Percentiles rank a stretch among this genome's conserved stretches.
Conservation (phyloP, 2,113 vertebrate species). For the Hiodon tergisus region DNA sequence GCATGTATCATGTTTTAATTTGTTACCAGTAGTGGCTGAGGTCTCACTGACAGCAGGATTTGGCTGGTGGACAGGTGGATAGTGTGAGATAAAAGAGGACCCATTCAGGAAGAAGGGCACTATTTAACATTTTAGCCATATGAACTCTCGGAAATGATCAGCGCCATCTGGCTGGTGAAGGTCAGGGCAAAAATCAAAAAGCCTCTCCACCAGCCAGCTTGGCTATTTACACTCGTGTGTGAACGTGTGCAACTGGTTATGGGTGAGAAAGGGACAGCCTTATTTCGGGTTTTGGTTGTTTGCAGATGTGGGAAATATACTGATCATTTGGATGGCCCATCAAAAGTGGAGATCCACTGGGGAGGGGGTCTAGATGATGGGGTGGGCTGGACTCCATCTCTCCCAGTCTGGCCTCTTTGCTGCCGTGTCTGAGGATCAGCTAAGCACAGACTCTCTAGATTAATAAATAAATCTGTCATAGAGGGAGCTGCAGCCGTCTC, state of each 20-base stretch:
- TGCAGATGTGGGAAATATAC: not conserved
- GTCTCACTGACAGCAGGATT: not conserved
- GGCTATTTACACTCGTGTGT: no score
- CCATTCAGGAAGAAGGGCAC: not conserved
- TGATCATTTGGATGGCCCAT: no score
- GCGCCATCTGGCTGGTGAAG: no score
- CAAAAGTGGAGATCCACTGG: no score
- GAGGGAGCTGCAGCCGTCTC: not conserved
- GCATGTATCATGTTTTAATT: not conserved
- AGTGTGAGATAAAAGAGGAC: not conserved
- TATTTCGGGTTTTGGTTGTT: not conserved
- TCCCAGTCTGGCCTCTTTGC: not conserved
- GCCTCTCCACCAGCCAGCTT: no score
- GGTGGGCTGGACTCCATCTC: slow-evolving; percentile 1
- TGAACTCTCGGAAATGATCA: not conserved
- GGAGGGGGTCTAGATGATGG: slow-evolving; percentile 15
- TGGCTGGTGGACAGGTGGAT: slow-evolving; percentile 6
- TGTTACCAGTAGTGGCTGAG: not conserved
- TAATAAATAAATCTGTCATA: not conserved
- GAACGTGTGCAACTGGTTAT: no score
- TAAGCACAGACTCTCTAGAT: not conserved
- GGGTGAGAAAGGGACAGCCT: not conserved
- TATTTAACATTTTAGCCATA: not conserved
- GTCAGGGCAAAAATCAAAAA: no score
- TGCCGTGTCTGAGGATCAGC: not conserved